These are phyloP conservation scores for Rhinolophus sinicus DNA, from an alignment of 2,113 vertebrate genomes.

Conservation along the genomic window DNA sequence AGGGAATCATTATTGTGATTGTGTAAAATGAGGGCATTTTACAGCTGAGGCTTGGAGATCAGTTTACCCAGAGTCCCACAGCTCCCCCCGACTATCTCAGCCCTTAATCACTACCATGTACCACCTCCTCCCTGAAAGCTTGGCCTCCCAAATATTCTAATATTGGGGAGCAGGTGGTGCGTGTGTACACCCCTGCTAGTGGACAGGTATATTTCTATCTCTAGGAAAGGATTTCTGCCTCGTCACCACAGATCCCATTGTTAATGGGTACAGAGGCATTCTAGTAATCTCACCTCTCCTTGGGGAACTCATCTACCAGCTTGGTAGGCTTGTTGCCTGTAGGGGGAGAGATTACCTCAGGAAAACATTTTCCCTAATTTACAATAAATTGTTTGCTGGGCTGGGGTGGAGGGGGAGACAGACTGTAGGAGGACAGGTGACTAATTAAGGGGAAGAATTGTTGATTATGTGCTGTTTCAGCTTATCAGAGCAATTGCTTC, in stretches of 20 bases:
- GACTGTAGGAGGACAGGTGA: slow-evolving; percentile 33
- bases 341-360: slow-evolving; percentile 77
- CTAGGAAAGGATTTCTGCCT: background rate
- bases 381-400: slow-evolving; percentile 45
- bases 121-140: background rate
- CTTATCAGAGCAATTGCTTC: slow-evolving; percentile 50
- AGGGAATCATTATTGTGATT: background rate
- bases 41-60: slow-evolving; percentile 24
- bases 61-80: background rate
- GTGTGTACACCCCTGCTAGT: background rate
- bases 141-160: background rate
- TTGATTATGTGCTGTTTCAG: slow-evolving; percentile 44
- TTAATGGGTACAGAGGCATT: background rate
- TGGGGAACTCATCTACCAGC: background rate
- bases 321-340: slow-evolving; percentile 65
- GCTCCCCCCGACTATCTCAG: background rate
- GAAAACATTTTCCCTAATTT: slow-evolving; percentile 59
- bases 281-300: background rate
- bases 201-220: background rate
- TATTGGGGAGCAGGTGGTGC: background rate
- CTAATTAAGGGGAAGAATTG: slow-evolving; percentile 38
- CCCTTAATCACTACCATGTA: background rate
- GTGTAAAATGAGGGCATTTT: too few species aligned
- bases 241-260: background rate
- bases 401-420: background rate